phyloP scores from a whole-genome alignment of 2,888 invertebrate species.

The Scaptomyza cyrtandrae region DNA sequence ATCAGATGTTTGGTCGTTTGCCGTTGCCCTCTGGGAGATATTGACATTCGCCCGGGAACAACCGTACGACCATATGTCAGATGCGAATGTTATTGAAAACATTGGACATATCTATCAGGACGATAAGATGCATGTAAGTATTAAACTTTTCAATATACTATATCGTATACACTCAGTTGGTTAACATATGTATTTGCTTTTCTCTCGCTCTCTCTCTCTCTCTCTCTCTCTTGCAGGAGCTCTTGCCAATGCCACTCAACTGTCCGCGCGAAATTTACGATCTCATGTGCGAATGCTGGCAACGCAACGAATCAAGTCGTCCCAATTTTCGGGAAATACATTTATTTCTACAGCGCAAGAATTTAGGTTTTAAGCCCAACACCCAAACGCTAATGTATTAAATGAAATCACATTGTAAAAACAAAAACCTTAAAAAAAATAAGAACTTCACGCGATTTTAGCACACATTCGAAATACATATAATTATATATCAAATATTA shows the following conservation, averaged over 20 bases:
- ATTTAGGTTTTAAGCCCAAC: conserved; percentile 86
- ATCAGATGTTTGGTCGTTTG: conserved; percentile 95
- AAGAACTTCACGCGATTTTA: conserved; percentile 52
- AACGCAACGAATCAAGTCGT: conserved; percentile 90
- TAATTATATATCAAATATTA: conserved; percentile 44
- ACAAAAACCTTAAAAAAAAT: conserved; percentile 7
- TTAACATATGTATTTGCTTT: neutral
- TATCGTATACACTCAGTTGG: neutral
- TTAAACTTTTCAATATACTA: too few relatives aligned
- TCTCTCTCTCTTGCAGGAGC: conserved; percentile 81
- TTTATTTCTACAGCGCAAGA: conserved; percentile 92
- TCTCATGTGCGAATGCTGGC: conserved; percentile 95
- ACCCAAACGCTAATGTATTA: conserved; percentile 80
- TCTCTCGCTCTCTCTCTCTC: neutral
- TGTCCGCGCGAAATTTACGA: conserved; percentile 94
- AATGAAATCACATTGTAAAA: conserved; percentile 45
- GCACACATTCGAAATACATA: conserved; percentile 43
- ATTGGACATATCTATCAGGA: conserved; percentile 91
- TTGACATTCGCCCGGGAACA: conserved; percentile 92
- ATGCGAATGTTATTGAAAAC: conserved; percentile 93
- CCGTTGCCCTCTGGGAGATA: conserved; percentile 94
- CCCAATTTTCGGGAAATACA: conserved; percentile 94
- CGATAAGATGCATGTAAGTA: conserved; percentile 88
- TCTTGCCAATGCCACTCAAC: conserved; percentile 89
- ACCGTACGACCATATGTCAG: conserved; percentile 91